phyloP scores from a whole-genome alignment of 2,888 invertebrate species.

The Tholera decimalis region DNA sequence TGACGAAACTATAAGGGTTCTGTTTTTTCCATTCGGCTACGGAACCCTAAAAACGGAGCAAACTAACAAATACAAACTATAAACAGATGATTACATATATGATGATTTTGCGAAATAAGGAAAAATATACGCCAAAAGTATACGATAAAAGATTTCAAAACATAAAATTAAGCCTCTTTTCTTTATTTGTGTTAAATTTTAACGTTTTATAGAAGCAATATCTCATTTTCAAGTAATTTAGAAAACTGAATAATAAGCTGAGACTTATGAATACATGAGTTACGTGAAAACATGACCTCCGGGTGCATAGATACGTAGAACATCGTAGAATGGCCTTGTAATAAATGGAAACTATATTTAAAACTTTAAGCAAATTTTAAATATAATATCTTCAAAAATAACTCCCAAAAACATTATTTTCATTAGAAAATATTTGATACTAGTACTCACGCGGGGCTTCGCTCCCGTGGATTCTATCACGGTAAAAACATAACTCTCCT shows the following conservation, averaged over 20 bases:
- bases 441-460: no score
- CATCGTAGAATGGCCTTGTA: not conserved
- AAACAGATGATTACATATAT: no score
- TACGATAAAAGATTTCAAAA: not conserved
- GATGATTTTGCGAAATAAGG: not conserved
- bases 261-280: slow-evolving; percentile 1
- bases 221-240: slow-evolving; percentile 1
- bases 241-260: slow-evolving; percentile 10
- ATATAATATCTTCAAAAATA: no score
- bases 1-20: no score
- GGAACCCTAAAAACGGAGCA: no score
- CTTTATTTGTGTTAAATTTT: slow-evolving; percentile 2
- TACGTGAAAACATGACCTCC: not conserved
- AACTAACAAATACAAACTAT: no score
- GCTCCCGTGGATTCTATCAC: no score
- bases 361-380: no score
- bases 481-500: no score
- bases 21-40: no score
- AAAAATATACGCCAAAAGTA: not conserved
- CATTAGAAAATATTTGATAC: no score
- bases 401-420: no score
- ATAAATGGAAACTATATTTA: not conserved
- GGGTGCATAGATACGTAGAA: not conserved
- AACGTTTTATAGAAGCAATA: slow-evolving; percentile 1
- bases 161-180: slow-evolving; percentile 2